These are phyloP conservation scores for Siniperca scherzeri DNA, from an alignment of 2,797 vertebrate genomes.

Conservation along the genomic window DNA sequence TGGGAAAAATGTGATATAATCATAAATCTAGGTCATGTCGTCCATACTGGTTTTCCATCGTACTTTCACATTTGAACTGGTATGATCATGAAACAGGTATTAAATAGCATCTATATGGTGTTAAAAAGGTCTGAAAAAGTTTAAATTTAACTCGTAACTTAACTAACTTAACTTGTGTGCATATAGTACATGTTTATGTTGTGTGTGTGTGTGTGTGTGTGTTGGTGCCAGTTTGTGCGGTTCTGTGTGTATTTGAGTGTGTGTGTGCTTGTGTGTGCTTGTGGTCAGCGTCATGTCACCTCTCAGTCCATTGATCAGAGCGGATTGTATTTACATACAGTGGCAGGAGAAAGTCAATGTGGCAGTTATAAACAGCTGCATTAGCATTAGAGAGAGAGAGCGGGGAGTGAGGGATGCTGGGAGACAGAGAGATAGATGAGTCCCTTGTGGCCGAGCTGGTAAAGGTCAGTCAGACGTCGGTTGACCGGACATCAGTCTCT, in stretches of 20 bases:
- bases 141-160: background rate
- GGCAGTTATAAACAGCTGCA: conserved; percentile 76
- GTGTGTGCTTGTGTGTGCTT: background rate
- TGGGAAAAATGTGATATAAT: background rate
- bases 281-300: conserved; percentile 49
- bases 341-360: conserved; percentile 77
- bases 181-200: background rate
- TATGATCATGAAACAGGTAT: background rate
- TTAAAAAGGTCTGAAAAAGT: background rate
- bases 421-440: conserved; percentile 73
- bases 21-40: fast-evolving
- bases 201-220: conserved; percentile 8
- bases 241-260: conserved; percentile 7
- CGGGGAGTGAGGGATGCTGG: conserved; percentile 37
- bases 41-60: background rate
- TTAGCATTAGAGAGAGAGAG: conserved; percentile 64
- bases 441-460: conserved; percentile 66
- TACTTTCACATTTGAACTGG: background rate
- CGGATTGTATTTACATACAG: conserved; percentile 75
- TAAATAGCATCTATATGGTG: background rate
- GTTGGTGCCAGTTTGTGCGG: background rate
- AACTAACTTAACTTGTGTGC: no score
- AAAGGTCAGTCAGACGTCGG: conserved; percentile 76
- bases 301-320: conserved; percentile 67
- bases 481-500: conserved; percentile 75